Conservation (phyloP, 2,797 vertebrate genomes). For the Phyllotis vaccarum region DNA sequence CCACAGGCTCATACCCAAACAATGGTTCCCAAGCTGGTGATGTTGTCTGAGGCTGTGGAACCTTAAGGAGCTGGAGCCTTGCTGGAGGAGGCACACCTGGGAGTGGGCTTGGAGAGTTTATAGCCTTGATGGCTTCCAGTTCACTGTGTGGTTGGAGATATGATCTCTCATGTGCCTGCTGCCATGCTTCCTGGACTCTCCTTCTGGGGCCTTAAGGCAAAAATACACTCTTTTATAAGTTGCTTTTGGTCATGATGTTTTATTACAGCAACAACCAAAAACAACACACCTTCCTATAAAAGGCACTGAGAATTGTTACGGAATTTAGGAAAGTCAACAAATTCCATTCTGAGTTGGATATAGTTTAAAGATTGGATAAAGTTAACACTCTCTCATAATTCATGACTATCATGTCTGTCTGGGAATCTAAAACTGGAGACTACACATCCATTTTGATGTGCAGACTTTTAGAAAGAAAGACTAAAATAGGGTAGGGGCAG, state of each 20-base stretch:
- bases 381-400: not conserved
- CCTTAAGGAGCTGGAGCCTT: not conserved
- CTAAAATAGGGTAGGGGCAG: not conserved
- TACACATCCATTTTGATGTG: not conserved
- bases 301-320: constrained; percentile 44
- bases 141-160: not conserved
- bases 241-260: not conserved
- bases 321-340: constrained; percentile 39
- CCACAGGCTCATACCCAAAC: not conserved
- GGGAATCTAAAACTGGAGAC: constrained; percentile 20
- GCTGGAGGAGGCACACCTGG: not conserved
- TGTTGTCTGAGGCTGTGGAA: not conserved
- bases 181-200: not conserved
- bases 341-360: not conserved
- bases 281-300: constrained; percentile 13
- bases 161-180: not conserved
- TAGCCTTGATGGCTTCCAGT: not conserved
- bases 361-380: not conserved
- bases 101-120: not conserved
- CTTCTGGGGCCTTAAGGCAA: not conserved
- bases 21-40: not conserved
- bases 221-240: not conserved
- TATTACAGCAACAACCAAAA: not conserved
- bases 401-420: not conserved
- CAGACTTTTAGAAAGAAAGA: constrained; percentile 20